A percentile compares a stretch with the other conserved stretches of the same genome.
These are phyloP conservation scores for Eustalomyia histrio DNA, from an alignment of 2,888 invertebrate species.

Conservation along the genomic window DNA sequence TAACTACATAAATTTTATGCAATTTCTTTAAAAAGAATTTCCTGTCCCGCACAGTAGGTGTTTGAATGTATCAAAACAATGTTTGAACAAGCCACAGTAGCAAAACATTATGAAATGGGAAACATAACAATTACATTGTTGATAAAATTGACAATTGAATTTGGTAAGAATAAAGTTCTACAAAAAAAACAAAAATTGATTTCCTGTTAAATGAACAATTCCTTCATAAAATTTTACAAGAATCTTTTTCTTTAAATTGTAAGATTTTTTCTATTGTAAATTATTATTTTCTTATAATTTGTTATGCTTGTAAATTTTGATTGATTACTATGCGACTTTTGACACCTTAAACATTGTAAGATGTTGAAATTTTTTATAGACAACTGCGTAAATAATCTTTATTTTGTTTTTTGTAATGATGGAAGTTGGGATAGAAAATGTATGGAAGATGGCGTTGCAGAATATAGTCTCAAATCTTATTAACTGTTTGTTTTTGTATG, in stretches of 20 bases:
- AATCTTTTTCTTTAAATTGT: neutral
- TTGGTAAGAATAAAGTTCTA: neutral
- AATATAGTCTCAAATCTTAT: constrained; percentile 49
- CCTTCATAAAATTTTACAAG: neutral
- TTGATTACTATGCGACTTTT: constrained; percentile 78
- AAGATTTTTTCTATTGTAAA: neutral
- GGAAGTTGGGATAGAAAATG: neutral
- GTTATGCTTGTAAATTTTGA: constrained; percentile 74
- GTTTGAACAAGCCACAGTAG: constrained; percentile 57
- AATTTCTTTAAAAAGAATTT: constrained; percentile 32
- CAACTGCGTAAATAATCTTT: constrained; percentile 58
- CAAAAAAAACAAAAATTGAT: constrained; percentile 21
- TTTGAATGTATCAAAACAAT: constrained; percentile 23
- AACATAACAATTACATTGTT: constrained; percentile 14
- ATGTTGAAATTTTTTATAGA: neutral
- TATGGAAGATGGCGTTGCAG: neutral
- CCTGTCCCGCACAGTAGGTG: constrained; percentile 47
- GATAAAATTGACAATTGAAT: constrained; percentile 15
- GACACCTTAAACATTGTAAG: constrained; percentile 68
- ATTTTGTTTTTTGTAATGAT: neutral
- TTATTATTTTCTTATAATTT: constrained; percentile 68
- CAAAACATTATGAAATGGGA: constrained; percentile 2
- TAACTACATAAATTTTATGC: constrained; percentile 22
- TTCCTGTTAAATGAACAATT: constrained; percentile 16
- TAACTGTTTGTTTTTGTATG: constrained; percentile 47